Base-by-base conservation (phyloP, 2,888 invertebrate genomes). In the Lycophotia porphyrea region DNA sequence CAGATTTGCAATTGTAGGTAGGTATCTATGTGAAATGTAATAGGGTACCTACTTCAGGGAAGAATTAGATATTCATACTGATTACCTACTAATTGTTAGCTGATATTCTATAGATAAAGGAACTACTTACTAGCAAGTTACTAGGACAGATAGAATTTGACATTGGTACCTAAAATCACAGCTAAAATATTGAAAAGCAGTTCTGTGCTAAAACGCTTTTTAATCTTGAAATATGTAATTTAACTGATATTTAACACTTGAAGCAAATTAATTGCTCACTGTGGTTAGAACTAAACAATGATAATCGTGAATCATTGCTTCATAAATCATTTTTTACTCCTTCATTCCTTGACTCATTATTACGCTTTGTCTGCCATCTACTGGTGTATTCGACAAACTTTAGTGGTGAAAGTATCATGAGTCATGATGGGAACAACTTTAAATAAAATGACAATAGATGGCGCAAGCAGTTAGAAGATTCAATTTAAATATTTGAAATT, bases 261-360 rank as follows among this genome's bases (percentile, higher is more conserved):
- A 49, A 21, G 21, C 42, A 58, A 78, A 71, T 44, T 73, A 75
- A 68, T 82, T 65, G 71, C 69, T 74, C 70, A 69, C 71, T 65
- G 67, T 74, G 68, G 47, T 64, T 73, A 73, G 21, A 83, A 80
- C 61, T 73, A 39, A 65, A 78, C 72, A 77, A 67, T 68, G 49
- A 73, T 52, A 49, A 71, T 31, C 63, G 70, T 80, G 83, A 82
- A 76, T 82, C 84, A 83, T 64, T 63, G 63, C 79, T 82, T 79
- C 69, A 66, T 73, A 63, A 63, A 52, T 77, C 18, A n/a, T 61
- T 76, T 66, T 67, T 68, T 52, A 61, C 44, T 52, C 4, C 1
- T n/a, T n/a, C 9, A 60, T n/a, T n/a, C n/a, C n/a, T n/a, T 81
- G 73, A 82, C 44, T 82, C 72, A 80, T 66, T 52, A 65, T 63